Evolutionary conservation across 1,140 invertebrate genomes (phyloP).

Genomic region (Cheumatopsyche charites): DNA sequence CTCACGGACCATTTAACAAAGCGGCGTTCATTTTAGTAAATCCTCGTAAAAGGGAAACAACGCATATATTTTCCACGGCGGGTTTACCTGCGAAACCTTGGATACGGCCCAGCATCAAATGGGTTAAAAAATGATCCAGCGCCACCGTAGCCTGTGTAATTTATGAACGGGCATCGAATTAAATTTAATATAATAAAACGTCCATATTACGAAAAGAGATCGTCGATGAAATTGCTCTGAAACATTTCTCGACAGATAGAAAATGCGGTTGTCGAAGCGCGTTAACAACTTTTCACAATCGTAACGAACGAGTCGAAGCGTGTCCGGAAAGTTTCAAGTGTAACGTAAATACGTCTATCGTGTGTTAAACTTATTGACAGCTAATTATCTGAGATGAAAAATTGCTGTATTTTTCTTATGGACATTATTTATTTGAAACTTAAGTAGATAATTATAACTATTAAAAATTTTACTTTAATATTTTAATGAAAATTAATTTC

Average conservation of each 20-base stretch:
- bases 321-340: too few species aligned
- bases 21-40: constrained; percentile 21
- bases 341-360: too few species aligned
- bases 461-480: too few species aligned
- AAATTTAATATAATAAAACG: neutral
- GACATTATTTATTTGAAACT: neutral
- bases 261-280: too few species aligned
- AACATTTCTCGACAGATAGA: too few species aligned
- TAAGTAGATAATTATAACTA: too few species aligned
- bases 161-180: neutral
- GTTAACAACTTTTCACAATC: too few species aligned
- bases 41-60: neutral
- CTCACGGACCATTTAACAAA: constrained; percentile 37
- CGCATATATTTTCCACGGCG: neutral
- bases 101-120: neutral
- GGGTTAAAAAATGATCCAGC: neutral
- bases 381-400: neutral
- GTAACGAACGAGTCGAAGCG: too few species aligned
- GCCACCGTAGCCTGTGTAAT: neutral
- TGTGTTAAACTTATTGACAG: neutral
- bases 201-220: neutral
- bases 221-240: too few species aligned
- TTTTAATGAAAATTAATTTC: too few species aligned
- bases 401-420: neutral
- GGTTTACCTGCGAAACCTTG: neutral